Evolutionary conservation across 2,888 invertebrate species (phyloP), one percentile per base, ranked within the genome.

Genomic region (Dryocosmus kuriphilus): DNA sequence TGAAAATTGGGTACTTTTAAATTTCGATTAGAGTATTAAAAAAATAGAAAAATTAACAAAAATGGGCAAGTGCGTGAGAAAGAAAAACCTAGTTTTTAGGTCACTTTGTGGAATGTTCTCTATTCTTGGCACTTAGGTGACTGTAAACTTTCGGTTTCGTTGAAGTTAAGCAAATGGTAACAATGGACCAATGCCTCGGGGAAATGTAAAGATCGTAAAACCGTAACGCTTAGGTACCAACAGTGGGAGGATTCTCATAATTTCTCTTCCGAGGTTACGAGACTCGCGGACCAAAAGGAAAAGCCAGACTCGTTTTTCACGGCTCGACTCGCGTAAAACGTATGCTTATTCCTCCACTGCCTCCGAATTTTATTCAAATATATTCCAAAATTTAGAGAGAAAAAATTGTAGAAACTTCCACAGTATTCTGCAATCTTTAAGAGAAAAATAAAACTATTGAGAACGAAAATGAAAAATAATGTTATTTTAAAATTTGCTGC

Each of bases 201-300:
- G 80, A 80, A 81, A 78, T 76, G 79, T 78, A 76, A 81, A 81
- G 82, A 81, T 78, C 79, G 82, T 80, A 81, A 80, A 83, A 75
- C 80, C 80, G 79, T 80, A 80, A 81, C 65, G 61, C 75, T 76
- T 75, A 67, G 73, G 38, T 65, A 77, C 75, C 46, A 30, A 32
- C 82, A 81, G 81, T 82, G 83, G 80, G 82, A 84, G 82, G 79
- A 83, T 85, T 83, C 84, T 83, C 84, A 85, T 84, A 84, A 85
- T 85, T 85, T 85, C 85, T 85, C 83, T 85, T 84, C 83, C 77
- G 76, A 79, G 73, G 78, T 75, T 76, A 73, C 81, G 73, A 73
- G 76, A 76, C 65, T 60, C 61, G 22, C 63, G 73, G 63, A 74
- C 78, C 81, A 81, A 81, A 82, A 80, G 78, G 79, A 83, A 82